A percentile compares a stretch with the other conserved stretches of the same genome.
These are phyloP conservation scores for Manacus vitellinus DNA, from an alignment of 2,113 vertebrate genomes.

Conservation along the genomic window DNA sequence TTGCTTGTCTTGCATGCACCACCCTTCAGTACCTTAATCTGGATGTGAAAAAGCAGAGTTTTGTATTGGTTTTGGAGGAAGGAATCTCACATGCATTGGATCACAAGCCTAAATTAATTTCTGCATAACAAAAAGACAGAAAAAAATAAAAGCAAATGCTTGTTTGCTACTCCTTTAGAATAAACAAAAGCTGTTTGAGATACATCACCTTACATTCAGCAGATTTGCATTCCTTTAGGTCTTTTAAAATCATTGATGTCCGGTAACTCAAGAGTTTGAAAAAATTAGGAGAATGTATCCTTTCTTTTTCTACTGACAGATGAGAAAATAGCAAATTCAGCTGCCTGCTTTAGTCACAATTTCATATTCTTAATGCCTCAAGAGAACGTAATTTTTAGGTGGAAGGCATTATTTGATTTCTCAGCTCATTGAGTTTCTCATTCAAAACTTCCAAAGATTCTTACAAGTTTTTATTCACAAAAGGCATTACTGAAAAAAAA, in stretches of 20 bases:
- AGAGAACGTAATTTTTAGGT: neutral
- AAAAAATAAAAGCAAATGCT: neutral
- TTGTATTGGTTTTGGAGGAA: neutral
- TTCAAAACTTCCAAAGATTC: neutral
- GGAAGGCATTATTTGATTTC: neutral
- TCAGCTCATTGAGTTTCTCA: neutral
- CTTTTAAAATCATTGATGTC: neutral
- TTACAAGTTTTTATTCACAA: neutral
- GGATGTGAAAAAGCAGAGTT: accelerated
- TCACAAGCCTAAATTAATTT: neutral
- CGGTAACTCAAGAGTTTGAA: neutral
- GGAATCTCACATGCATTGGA: neutral
- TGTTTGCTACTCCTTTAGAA: neutral
- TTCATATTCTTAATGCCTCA: neutral
- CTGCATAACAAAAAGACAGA: neutral
- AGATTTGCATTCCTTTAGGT: neutral
- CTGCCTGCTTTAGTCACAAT: neutral
- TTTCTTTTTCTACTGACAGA: neutral
- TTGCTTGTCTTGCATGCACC: neutral
- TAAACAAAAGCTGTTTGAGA: neutral
- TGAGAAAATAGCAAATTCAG: neutral
- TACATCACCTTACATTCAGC: neutral
- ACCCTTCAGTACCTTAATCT: neutral
- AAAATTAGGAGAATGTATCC: neutral
- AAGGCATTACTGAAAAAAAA: neutral